Evolutionary conservation across 2,113 vertebrate genomes (phyloP).

Genomic region (Crotalus viridis): DNA sequence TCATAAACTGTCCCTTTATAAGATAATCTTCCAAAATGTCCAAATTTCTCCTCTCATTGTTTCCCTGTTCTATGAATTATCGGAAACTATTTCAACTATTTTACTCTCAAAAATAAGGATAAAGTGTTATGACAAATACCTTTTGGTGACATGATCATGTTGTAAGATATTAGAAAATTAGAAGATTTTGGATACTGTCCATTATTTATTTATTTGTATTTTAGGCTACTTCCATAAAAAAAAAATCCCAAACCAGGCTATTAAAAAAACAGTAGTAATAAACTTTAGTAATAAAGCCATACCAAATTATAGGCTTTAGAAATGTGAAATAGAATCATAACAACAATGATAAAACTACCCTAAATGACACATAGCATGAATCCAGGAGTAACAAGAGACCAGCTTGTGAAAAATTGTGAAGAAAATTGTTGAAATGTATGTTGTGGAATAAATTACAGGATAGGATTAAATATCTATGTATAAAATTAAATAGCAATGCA

Average conservation of each 20-base stretch:
- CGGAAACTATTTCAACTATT: not conserved
- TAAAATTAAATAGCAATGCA: not conserved
- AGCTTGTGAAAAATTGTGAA: not conserved
- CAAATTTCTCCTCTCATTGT: not conserved
- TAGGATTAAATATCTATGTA: not conserved
- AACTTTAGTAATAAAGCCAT: not conserved
- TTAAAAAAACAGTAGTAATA: not conserved
- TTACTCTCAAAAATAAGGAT: not conserved
- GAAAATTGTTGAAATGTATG: not conserved
- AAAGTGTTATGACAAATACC: not conserved
- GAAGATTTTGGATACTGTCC: not conserved
- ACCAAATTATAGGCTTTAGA: not conserved
- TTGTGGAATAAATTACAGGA: not conserved
- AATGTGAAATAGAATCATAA: not conserved
- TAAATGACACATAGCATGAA: not conserved
- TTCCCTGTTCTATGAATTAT: not conserved
- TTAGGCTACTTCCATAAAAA: not conserved
- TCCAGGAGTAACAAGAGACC: not conserved
- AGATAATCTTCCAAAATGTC: not conserved
- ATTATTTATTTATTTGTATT: not conserved
- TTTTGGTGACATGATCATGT: not conserved
- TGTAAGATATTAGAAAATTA: not conserved
- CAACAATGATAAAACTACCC: not conserved
- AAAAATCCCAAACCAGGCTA: not conserved
- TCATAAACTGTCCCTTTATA: not conserved